Evolutionary conservation across 2,797 vertebrate genomes (phyloP), one percentile per base, ranked within the genome.

Genomic region (Rhadinocentrus ornatus): DNA sequence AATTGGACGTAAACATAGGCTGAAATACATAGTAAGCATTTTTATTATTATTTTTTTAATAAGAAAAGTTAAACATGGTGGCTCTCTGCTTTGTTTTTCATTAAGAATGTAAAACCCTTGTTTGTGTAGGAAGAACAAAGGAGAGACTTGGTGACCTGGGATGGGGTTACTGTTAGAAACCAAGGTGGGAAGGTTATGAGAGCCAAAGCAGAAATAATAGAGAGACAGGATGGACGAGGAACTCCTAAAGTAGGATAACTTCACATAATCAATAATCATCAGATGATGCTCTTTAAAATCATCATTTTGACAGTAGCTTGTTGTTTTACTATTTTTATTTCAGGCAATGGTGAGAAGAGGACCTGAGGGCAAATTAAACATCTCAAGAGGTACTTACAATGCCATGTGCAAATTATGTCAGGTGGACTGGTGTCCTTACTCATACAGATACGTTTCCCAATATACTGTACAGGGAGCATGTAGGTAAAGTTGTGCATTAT

Each of bases 1-100:
- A 29, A 93, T 95, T 71, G 93, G 95, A 64, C 92, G 94, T 18
- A 95, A 93, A 89, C 95, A 95, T 77, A 82, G 95, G 6, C 91
- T 93, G 83, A 95, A 91, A 88, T 95, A 94, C 64, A 69, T 95
- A 91, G 95, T 95, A 91, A 89, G 71, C 9, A n/a, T 39, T n/a
- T 4, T 26, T 41, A 12, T 52, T 0, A 58, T 64, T 0, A 12
- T 65, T 66, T 62, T 60, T 32, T 29, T 18, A 13, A 46, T 62
- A 66, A 48, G 32, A 1, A 57, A 11, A 32, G n/a, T 12, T 6
- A 3, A 15, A 29, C 52, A 29, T 46, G 53, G 62, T 60, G 10
- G 20, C 8, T n/a, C 8, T 37, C 20, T 37, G 3, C 2, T 78
- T 46, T 62, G 3, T 27, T 55, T 58, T 48, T 54, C 11, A 32